Conservation (phyloP, 2,888 invertebrate species). For the Cosmia trapezina region DNA sequence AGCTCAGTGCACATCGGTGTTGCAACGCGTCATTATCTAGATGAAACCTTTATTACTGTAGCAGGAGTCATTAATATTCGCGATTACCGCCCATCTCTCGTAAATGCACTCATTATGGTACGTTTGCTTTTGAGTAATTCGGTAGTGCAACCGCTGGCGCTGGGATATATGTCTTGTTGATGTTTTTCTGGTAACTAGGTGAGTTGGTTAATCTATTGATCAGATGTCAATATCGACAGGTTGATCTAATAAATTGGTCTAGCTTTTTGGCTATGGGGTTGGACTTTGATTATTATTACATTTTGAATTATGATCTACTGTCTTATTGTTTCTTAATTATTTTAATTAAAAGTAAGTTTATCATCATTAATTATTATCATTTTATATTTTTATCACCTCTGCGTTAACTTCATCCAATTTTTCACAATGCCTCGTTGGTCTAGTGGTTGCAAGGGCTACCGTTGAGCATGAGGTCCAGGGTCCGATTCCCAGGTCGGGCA, state of each 20-base stretch:
- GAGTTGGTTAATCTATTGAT: neutral
- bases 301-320: too few relatives aligned
- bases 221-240: neutral
- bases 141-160: constrained; percentile 29
- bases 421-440: neutral
- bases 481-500: too few relatives aligned
- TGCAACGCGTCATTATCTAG: constrained; percentile 72
- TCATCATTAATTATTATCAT: neutral
- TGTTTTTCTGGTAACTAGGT: constrained; percentile 27
- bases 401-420: fast-evolving
- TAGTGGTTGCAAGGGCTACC: too few relatives aligned
- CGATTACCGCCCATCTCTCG: constrained; percentile 62
- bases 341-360: neutral
- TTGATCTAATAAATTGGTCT: neutral
- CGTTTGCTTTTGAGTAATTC: constrained; percentile 50
- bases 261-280: neutral
- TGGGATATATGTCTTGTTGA: constrained; percentile 32
- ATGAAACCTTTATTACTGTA: constrained; percentile 71
- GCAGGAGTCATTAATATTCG: constrained; percentile 69
- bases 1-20: constrained; percentile 67
- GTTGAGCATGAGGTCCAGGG: too few relatives aligned
- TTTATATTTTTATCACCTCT: too few relatives aligned
- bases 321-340: neutral
- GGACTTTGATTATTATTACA: neutral
- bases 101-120: constrained; percentile 57